Evolutionary conservation across 2,797 vertebrate species (phyloP).

Genomic region (Nasua narica): DNA sequence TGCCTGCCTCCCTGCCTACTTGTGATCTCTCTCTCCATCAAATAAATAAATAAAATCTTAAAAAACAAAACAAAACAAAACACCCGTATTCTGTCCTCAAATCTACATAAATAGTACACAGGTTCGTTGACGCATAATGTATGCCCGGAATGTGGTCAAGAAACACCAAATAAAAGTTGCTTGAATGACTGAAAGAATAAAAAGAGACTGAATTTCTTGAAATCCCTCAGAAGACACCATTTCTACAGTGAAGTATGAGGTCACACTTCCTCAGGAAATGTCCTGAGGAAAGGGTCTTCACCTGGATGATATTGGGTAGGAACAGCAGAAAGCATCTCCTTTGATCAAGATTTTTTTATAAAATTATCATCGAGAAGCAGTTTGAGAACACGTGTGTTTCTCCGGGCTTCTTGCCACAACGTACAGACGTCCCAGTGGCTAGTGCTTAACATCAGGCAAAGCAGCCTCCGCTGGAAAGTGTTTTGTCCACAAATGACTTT

Average conservation of each 20-base stretch:
- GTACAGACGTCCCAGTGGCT: background rate
- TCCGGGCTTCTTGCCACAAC: background rate
- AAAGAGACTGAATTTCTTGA: background rate
- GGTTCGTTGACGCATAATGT: background rate
- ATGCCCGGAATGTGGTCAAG: background rate
- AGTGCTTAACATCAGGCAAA: background rate
- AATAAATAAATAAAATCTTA: no score
- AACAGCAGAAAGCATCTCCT: background rate
- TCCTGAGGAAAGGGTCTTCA: background rate
- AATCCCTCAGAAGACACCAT: background rate
- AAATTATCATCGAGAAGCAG: background rate
- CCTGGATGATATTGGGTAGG: background rate
- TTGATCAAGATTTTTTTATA: background rate
- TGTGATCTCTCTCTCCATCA: no score
- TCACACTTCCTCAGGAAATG: background rate
- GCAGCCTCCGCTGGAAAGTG: background rate
- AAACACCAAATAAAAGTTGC: background rate
- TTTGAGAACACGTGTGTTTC: background rate
- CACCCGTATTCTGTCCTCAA: background rate
- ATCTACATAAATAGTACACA: background rate
- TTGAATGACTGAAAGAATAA: background rate
- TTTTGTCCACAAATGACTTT: background rate
- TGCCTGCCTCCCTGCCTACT: no score
- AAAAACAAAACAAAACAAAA: no score
- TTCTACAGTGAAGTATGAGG: background rate